Evolutionary conservation across 1,140 invertebrate species (phyloP), one percentile per base, ranked within the genome.

Genomic region (Drosophila arawakana): DNA sequence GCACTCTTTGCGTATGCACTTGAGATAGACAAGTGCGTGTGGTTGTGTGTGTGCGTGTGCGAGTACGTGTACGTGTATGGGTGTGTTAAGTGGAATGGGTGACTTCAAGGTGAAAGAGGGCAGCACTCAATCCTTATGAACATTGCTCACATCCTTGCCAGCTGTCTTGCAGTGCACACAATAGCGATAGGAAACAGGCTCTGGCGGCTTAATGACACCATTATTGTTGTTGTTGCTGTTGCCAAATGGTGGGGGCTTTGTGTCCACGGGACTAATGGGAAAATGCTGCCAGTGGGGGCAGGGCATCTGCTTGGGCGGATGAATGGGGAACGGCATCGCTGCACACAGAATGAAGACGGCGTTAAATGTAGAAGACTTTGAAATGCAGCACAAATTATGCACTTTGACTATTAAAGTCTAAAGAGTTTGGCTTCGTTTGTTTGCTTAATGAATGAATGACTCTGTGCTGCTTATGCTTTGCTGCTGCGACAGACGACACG

Each of bases 201-300:
- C 84, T 7, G 84, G 84, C 10, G 83, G 83, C 49, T 88, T 86
- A 43, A 47, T 71, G 6, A 30, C 11, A 7, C 39, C 18, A 5
- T 8, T 7, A 1, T 10, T 9, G 10, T 25, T 25, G n/a, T 55
- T 46, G 30, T 18, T 71, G 37, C 7, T 30, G 69, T 50, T 69
- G 76, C 76, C 83, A 34, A 88, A 88, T 9, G 80, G 80, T 46
- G 70, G 46, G 13, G 84, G 78, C 13, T 88, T 88, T 11, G 50
- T 89, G 61, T 88, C 76, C 65, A 84, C 73, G 0, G 90, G 83
- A 39, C 78, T 90, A 11, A 91, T 91, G 30, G 90, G 90, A 37
- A 91, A 91, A 50, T 91, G 90, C 52, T 91, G 88, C 90, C 90
- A 91, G 35, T 91, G 90, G 21, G 86, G 90, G 65, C 90, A 91